A percentile compares a stretch with the other conserved stretches of the same genome.
Evolutionary conservation across 2,797 vertebrate species (phyloP).

Genomic region (Eospalax fontanierii): DNA sequence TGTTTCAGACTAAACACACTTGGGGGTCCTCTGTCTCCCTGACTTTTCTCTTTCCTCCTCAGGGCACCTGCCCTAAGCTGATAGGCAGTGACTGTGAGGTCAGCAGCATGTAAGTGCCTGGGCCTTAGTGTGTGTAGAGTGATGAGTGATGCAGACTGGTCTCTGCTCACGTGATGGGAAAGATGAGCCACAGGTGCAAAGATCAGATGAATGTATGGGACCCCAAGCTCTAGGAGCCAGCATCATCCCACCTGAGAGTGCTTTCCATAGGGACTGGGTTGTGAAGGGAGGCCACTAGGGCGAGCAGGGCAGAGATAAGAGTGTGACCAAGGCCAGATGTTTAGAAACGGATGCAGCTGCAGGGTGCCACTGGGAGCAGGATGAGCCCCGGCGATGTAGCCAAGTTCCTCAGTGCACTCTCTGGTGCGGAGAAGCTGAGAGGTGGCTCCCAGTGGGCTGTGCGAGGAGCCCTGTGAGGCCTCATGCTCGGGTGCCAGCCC

Average conservation of each 20-base stretch:
- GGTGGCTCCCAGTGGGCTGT: neutral
- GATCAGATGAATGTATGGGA: neutral
- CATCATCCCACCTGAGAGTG: fast-evolving
- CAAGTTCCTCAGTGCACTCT: too few species aligned
- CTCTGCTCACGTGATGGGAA: neutral
- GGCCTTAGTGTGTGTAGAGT: neutral
- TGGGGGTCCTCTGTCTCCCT: neutral
- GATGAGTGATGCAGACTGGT: neutral
- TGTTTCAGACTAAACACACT: neutral
- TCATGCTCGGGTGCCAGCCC: neutral
- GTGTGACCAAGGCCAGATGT: neutral
- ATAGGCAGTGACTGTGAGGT: neutral
- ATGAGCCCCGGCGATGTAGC: neutral
- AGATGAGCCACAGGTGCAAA: neutral
- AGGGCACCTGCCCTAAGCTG: neutral
- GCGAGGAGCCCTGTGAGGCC: neutral
- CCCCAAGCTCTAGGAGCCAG: neutral
- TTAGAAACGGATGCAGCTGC: neutral
- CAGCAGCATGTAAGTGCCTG: neutral
- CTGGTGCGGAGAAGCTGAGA: neutral
- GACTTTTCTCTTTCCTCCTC: neutral
- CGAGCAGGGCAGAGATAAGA: neutral
- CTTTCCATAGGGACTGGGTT: neutral
- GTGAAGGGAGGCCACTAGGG: neutral
- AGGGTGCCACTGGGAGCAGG: neutral